These are phyloP conservation scores for Pristionchus maxplancki DNA, from an alignment of 2,888 invertebrate species.

Conservation along the genomic window DNA sequence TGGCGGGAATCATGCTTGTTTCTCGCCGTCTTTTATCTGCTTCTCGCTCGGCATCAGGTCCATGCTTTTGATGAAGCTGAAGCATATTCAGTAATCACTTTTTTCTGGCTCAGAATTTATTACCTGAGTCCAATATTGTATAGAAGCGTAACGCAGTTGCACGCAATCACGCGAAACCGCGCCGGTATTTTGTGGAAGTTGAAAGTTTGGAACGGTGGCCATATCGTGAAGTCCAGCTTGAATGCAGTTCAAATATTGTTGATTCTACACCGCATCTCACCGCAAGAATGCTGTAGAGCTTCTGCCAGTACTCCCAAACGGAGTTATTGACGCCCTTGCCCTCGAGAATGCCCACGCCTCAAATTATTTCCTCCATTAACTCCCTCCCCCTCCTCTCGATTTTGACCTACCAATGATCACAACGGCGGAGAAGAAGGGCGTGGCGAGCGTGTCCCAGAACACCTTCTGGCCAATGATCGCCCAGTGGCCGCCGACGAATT, in stretches of 20 bases:
- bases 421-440: slow-evolving; percentile 27
- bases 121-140: slow-evolving; percentile 38
- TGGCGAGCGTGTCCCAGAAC: slow-evolving; percentile 48
- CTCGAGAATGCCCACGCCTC: slow-evolving; percentile 6
- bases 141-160: slow-evolving; percentile 26
- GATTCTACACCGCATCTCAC: background rate
- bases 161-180: background rate
- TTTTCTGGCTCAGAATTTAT: background rate
- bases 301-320: background rate
- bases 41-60: background rate
- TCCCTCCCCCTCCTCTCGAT: too few species aligned
- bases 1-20: background rate
- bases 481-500: background rate
- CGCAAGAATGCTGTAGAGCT: slow-evolving; percentile 8
- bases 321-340: background rate
- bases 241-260: background rate
- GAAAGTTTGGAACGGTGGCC: slow-evolving; percentile 23
- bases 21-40: too few species aligned
- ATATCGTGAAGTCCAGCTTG: slow-evolving; percentile 17
- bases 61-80: slow-evolving; percentile 12
- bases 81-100: background rate
- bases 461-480: background rate
- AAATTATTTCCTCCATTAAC: background rate
- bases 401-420: slow-evolving; percentile 29
- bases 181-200: background rate